Base-by-base conservation (phyloP, 2,888 invertebrate genomes). In the Saturnia japonica region DNA sequence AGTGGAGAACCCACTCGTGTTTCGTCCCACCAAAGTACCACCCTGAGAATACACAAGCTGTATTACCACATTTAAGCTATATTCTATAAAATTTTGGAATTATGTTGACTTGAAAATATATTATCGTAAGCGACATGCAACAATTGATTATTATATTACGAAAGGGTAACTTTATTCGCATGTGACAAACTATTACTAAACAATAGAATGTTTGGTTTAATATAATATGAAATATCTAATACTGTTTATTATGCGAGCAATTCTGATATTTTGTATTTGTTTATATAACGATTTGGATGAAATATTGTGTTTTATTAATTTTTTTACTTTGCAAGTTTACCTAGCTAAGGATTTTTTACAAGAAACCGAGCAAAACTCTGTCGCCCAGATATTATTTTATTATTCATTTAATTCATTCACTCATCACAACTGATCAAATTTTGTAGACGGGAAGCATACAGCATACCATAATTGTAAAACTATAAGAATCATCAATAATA, bases 1-100 rank as follows among this genome's bases (percentile, higher is more conserved):
- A 90, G 87, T 88, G 90, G 81, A 84, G 83, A 80, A 78, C 81
- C 82, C 76, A 78, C 79, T 79, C 76, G 76, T 78, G 71, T 76
- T 78, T 78, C 75, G 75, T 76, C 77, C 76, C 80, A 80, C 45
- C 76, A 77, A 79, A 78, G 77, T 73, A 73, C 62, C 45, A 69
- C 68, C 74, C 72, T 74, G 68, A 76, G 70, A 73, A 72, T 72
- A 77, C 72, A 69, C 70, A 69, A 70, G 68, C 67, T 16, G 64
- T 40, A 64, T n/a, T 28, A 28, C 54, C 54, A 11, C 54, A 22
- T 22, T 51, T 7, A 51, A n/a, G 22, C 11, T 6, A 19, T 47
- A 47, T 47, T n/a, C 19, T 3, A 47, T 4, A 47, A 7, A 47
- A 16, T 19, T 47, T 16, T 19, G 19, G 0, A 47, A 19, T 47